Percentiles rank a stretch among this genome's conserved stretches.
Conservation (phyloP, 2,797 vertebrate species). For the Benthosema pterotum region DNA sequence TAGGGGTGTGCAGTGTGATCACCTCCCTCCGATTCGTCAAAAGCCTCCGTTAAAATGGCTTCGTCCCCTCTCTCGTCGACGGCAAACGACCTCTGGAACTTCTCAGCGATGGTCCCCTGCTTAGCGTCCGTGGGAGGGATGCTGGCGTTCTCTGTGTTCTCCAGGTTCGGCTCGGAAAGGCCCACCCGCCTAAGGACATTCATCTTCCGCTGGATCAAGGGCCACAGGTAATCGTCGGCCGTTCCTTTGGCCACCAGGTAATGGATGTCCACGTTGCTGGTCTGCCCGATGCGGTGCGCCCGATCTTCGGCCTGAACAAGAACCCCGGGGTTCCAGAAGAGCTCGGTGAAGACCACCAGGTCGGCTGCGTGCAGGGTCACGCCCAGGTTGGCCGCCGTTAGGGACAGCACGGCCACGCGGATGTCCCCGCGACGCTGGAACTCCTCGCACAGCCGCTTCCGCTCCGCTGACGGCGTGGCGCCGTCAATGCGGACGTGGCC, state of each 20-base stretch:
- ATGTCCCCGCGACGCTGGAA: conserved; percentile 85
- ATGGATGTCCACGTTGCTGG: conserved; percentile 91
- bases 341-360: conserved; percentile 94
- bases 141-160: conserved; percentile 83
- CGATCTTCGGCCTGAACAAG: conserved; percentile 97
- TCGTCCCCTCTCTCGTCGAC: conserved; percentile 80
- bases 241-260: conserved; percentile 96
- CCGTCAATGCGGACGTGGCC: conserved; percentile 91
- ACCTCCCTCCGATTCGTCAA: conserved; percentile 73
- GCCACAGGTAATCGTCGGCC: conserved; percentile 97
- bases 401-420: conserved; percentile 90
- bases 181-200: conserved; percentile 92
- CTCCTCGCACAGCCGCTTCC: conserved; percentile 87
- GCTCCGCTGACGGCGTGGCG: conserved; percentile 87
- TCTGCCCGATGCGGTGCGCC: conserved; percentile 95
- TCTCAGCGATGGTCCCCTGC: conserved; percentile 87
- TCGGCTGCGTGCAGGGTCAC: conserved; percentile 90
- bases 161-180: conserved; percentile 89
- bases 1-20: conserved; percentile 56
- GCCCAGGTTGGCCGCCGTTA: conserved; percentile 97
- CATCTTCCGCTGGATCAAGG: conserved; percentile 95
- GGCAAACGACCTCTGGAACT: conserved; percentile 91
- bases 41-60: conserved; percentile 78
- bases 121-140: conserved; percentile 87
- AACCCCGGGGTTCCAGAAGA: conserved; percentile 98